Evolutionary conservation across 2,888 invertebrate genomes (phyloP).

Genomic region (Orthonychiurus folsomi): DNA sequence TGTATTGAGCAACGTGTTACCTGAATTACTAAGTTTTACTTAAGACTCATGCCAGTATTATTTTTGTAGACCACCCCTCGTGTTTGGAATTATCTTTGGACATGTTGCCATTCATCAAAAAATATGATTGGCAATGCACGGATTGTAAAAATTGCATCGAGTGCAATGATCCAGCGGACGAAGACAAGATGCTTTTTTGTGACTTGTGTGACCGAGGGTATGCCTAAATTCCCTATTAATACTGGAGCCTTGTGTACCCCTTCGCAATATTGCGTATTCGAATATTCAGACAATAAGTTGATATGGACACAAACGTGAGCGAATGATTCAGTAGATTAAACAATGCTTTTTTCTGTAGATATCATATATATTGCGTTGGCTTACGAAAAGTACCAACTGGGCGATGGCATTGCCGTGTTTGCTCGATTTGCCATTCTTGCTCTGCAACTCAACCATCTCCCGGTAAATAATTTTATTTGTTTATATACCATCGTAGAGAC

Average conservation of each 20-base stretch:
- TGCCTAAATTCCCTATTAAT: conserved; percentile 26
- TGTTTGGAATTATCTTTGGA: conserved; percentile 76
- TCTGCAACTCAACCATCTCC: conserved; percentile 48
- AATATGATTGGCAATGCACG: conserved; percentile 87
- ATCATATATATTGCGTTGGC: conserved; percentile 85
- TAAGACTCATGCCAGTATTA: neutral
- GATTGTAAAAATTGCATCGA: conserved; percentile 84
- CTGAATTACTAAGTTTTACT: neutral
- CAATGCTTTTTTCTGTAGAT: conserved; percentile 47
- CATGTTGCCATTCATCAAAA: conserved; percentile 72
- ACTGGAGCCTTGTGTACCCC: too few species aligned
- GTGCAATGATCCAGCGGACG: conserved; percentile 71
- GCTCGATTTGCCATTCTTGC: conserved; percentile 57
- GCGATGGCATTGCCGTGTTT: conserved; percentile 80
- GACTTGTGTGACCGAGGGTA: conserved; percentile 87
- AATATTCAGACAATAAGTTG: too few species aligned
- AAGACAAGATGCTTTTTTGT: conserved; percentile 88
- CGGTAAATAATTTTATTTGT: too few species aligned
- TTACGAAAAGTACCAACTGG: conserved; percentile 70
- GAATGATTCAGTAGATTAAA: neutral
- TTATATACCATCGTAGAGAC: too few species aligned
- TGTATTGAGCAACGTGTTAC: too few species aligned
- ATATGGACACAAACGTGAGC: neutral
- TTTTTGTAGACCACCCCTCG: conserved; percentile 63
- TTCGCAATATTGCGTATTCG: too few species aligned